phyloP scores from a whole-genome alignment of 1,140 invertebrate species.

The Drosophila varians region DNA sequence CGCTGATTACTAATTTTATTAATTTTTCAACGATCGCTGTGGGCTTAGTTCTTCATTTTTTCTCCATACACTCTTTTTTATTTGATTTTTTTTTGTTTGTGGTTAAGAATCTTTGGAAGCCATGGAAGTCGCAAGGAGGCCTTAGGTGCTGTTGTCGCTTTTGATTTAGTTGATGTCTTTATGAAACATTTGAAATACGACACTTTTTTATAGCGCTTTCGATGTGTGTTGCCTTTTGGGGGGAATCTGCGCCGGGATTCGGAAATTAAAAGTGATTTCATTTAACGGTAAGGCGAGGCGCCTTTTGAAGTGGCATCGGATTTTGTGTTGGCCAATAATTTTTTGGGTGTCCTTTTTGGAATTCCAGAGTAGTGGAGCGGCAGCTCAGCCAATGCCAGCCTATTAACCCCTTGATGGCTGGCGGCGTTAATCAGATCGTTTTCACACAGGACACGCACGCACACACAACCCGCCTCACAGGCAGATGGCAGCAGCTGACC shows the following conservation, averaged over 20 bases:
- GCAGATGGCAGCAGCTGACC: slow-evolving; percentile 13
- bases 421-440: slow-evolving; percentile 71
- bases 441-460: slow-evolving; percentile 65
- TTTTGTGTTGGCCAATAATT: slow-evolving; percentile 11
- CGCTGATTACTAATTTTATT: slow-evolving; percentile 82
- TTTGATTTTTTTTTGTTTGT: slow-evolving; percentile 1
- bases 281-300: slow-evolving; percentile 74
- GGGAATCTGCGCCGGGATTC: slow-evolving; percentile 26
- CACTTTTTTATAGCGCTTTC: slow-evolving; percentile 62
- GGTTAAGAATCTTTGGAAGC: slow-evolving; percentile 25
- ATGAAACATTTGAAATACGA: slow-evolving; percentile 81
- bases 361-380: slow-evolving; percentile 29
- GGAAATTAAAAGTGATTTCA: slow-evolving; percentile 81
- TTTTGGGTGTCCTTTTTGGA: slow-evolving; percentile 15
- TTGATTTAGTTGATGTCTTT: slow-evolving; percentile 82
- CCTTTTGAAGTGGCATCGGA: slow-evolving; percentile 72
- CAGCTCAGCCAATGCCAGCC: slow-evolving; percentile 9
- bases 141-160: slow-evolving; percentile 74
- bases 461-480: neutral
- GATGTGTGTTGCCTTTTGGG: slow-evolving; percentile 8
- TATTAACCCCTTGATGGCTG: slow-evolving; percentile 71
- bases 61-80: slow-evolving; percentile 1
- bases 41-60: slow-evolving; percentile 25
- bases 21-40: slow-evolving; percentile 72
- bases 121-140: slow-evolving; percentile 18